phyloP scores from a whole-genome alignment of 2,888 invertebrate genomes.

The Acronicta psi region DNA sequence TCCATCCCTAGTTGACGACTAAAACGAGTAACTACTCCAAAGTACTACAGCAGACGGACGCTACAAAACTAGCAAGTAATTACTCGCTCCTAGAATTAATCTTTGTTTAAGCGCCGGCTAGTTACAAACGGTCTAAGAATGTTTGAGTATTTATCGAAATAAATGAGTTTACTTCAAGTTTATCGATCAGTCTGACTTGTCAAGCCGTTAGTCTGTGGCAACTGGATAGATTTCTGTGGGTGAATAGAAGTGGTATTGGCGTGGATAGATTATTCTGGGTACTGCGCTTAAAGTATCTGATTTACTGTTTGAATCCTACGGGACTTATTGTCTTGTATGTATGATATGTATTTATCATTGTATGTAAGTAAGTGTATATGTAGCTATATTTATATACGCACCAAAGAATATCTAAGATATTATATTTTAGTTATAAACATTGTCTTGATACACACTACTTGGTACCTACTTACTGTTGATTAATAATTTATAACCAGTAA shows the following conservation, averaged over 20 bases:
- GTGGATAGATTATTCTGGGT: neutral
- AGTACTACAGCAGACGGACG: conserved; percentile 6
- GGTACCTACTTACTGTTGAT: too few relatives aligned
- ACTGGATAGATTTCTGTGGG: neutral
- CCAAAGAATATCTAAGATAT: too few relatives aligned
- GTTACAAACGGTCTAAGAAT: conserved; percentile 21
- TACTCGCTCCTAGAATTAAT: conserved; percentile 45
- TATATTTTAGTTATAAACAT: too few relatives aligned
- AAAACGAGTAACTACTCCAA: conserved; percentile 17
- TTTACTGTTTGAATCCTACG: neutral
- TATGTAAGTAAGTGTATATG: too few relatives aligned
- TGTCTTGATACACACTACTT: too few relatives aligned
- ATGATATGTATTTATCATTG: too few relatives aligned
- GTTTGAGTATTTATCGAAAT: conserved; percentile 44
- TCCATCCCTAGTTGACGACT: conserved; percentile 11
- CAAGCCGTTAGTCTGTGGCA: conserved; percentile 8
- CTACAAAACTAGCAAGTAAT: conserved; percentile 40
- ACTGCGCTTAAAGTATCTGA: neutral
- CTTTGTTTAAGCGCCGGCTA: conserved; percentile 39
- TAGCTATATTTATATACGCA: too few relatives aligned
- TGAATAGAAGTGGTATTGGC: neutral
- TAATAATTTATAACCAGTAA: too few relatives aligned
- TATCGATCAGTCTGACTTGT: conserved; percentile 28
- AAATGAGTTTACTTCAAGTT: conserved; percentile 38
- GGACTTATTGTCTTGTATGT: too few relatives aligned